Evolutionary conservation across 2,113 vertebrate genomes (phyloP), one percentile per base, ranked within the genome.

Genomic region (Podiceps cristatus): DNA sequence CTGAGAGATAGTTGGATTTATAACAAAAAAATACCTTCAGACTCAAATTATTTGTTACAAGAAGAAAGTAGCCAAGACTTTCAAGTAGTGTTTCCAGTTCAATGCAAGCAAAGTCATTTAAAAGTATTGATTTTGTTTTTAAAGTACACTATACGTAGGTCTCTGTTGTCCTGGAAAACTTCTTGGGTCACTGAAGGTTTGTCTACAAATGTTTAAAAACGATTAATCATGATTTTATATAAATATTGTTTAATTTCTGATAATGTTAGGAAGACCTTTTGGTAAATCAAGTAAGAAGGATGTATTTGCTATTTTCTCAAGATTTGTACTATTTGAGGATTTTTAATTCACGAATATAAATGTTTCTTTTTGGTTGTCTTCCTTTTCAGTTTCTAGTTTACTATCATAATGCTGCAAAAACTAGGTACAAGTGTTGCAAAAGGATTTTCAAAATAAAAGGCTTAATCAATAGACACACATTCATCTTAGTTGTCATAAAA

Each of bases 181-280:
- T 0, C 0, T 27, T 71, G 3, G 5, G 3, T 49, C 35, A 84
- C 14, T 35, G 27, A 83, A 72, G 15, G 23, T 40, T 50, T 63
- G 10, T 52, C 20, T 20, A 81, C 3, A 63, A 59, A 50, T 44
- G 6, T 40, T 76, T 63, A 8, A 8, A 64, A 64, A 49, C 28
- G 1, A 20, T 45, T 18, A 58, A 27, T 40, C 75, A 63, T 47
- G 1, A 10, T 71, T 66, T 76, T 81, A 13, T 37, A 50, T 7
- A 82, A 94, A 74, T 62, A 33, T 29, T 53, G 1, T 27, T 53
- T 40, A 50, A 68, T 67, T 79, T 79, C 16, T 76, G 4, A 47
- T 60, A 4, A 13, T 42, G 11, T 6, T 68, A 56, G 4, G 33
- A 79, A 77, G 18, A 64, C 2, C 4, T 52, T 77, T 37, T 35